Evolutionary conservation across 1,140 invertebrate species (phyloP).

Genomic region (Acyrthosiphon pisum): DNA sequence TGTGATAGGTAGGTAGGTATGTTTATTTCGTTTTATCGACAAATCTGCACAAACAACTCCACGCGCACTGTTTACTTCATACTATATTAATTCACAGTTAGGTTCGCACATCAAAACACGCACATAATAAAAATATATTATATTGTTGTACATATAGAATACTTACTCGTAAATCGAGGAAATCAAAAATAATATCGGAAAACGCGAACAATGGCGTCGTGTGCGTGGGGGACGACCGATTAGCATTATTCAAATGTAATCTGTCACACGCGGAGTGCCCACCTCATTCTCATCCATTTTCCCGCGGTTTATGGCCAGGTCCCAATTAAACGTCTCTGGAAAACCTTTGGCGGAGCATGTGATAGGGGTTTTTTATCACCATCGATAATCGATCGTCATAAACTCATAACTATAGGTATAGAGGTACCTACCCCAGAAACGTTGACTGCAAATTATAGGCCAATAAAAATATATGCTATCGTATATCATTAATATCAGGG

Average conservation of each 20-base stretch:
- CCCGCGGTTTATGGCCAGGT: not conserved
- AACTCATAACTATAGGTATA: not conserved
- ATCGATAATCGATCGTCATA: not conserved
- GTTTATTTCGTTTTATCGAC: not conserved
- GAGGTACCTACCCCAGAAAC: not conserved
- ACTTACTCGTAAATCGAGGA: not conserved
- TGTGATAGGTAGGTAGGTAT: not conserved
- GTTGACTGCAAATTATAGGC: not conserved
- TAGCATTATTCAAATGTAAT: conserved; percentile 30
- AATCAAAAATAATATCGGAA: not conserved
- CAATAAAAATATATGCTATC: not conserved
- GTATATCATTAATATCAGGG: not conserved
- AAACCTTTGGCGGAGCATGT: not conserved
- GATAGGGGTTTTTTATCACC: not conserved
- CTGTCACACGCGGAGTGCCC: not conserved
- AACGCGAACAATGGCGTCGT: not conserved
- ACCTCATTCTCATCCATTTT: not conserved
- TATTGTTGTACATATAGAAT: not conserved
- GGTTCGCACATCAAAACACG: not conserved
- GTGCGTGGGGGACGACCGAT: not conserved
- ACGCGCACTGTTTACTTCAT: not conserved
- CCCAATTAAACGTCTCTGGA: not conserved
- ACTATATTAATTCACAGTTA: not conserved
- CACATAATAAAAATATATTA: not conserved
- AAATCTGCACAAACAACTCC: not conserved